Percentiles rank a stretch among this genome's conserved stretches.
These are phyloP conservation scores for Actinia equina DNA, from an alignment of 64 coral and sea anemone species.

Conservation along the genomic window DNA sequence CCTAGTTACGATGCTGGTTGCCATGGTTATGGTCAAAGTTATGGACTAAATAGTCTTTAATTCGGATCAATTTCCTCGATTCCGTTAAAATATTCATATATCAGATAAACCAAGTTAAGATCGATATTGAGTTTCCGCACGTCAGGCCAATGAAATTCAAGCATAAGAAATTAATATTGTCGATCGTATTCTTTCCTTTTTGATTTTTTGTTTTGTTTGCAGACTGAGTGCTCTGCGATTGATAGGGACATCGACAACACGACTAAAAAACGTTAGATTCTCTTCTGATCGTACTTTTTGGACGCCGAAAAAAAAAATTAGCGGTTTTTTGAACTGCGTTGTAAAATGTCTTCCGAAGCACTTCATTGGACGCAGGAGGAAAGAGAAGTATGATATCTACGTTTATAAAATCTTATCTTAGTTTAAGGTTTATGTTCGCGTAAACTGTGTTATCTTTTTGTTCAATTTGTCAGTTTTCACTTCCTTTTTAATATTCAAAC, in stretches of 20 bases:
- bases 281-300: not conserved
- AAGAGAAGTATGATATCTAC: not conserved
- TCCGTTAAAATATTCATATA: not conserved
- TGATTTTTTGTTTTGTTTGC: no score
- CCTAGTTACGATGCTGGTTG: not conserved
- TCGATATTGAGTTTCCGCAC: not conserved
- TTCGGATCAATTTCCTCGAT: not conserved
- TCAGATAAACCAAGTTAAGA: not conserved
- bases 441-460: no score
- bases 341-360: not conserved
- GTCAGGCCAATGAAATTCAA: not conserved
- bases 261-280: no score
- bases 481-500: no score
- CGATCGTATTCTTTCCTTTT: no score
- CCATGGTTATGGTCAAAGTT: not conserved
- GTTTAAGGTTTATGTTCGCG: not conserved
- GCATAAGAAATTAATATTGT: not conserved
- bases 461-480: not conserved
- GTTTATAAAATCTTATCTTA: not conserved
- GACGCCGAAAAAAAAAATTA: not conserved
- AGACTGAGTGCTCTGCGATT: no score
- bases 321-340: not conserved
- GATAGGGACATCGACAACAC: no score
- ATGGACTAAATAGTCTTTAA: not conserved
- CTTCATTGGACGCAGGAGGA: conserved; percentile 3